Evolutionary conservation across 2,113 vertebrate species (phyloP).

Genomic region (Hypomesus transpacificus): DNA sequence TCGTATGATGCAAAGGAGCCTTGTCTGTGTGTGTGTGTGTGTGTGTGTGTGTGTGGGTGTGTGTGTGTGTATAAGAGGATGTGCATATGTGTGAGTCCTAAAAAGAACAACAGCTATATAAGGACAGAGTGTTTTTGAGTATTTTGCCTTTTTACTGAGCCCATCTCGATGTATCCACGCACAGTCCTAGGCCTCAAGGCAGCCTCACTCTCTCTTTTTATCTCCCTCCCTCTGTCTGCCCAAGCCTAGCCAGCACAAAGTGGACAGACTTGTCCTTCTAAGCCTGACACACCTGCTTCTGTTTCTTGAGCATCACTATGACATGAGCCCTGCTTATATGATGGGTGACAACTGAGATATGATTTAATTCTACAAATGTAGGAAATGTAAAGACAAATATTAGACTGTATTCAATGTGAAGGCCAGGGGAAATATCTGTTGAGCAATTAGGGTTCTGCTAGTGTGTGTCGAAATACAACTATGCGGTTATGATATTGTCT

Average conservation of each 20-base stretch:
- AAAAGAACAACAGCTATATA: conserved; percentile 30
- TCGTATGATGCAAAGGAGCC: not conserved
- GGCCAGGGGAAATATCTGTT: conserved; percentile 24
- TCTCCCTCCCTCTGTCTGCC: not conserved
- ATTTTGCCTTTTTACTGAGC: conserved; percentile 13
- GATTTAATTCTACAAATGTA: conserved; percentile 9
- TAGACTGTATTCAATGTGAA: conserved; percentile 25
- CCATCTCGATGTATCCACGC: conserved; percentile 26
- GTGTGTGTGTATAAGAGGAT: not conserved
- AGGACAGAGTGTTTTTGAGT: conserved; percentile 26
- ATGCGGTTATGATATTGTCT: not conserved
- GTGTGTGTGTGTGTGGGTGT: too few relatives aligned
- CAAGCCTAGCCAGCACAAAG: not conserved
- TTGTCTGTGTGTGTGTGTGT: not conserved
- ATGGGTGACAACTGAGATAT: conserved; percentile 4
- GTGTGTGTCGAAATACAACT: not conserved
- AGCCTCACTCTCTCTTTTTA: conserved; percentile 7
- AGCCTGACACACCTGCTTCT: conserved; percentile 5
- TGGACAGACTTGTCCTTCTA: conserved; percentile 22
- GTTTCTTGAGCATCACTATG: too few relatives aligned
- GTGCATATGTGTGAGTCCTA: not conserved
- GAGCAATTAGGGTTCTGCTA: conserved; percentile 4
- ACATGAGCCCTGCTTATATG: conserved; percentile 1
- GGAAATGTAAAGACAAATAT: conserved; percentile 13
- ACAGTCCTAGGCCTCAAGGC: conserved; percentile 13